Base-by-base conservation (phyloP, 2,113 vertebrate species). In the Sterrhoptilus dennistouni region DNA sequence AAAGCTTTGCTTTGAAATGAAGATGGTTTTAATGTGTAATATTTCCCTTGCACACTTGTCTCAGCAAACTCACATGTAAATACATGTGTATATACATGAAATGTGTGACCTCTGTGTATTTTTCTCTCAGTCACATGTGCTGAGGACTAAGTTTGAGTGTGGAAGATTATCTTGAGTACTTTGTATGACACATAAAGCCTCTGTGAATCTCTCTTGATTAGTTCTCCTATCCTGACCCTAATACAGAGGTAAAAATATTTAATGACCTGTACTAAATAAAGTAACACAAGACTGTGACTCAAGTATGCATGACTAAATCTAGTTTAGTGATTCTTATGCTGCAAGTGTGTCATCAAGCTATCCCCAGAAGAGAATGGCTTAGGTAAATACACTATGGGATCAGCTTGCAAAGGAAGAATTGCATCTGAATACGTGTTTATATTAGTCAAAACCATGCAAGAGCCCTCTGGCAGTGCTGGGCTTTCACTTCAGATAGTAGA, bases 211-310 rank as follows among this genome's bases (percentile, higher is more conserved):
- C 79, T 70, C 66, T 71, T 86, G 70, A 87, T 81, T 89, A 60
- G 31, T 90, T 90, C 71, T 95, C 61, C 40, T 86, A 49, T 78
- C 49, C 54, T 78, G 89, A 97, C 91, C 86, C 47, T 15, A 53
- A 96, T 90, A 90, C 74, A 81, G 81, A 90, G 72, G 84, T 90
- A 96, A 96, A 96, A 93, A 95, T 93, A 96, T 89, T 92, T 89
- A 95, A 93, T 35, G 78, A 66, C 63, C 7, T 38, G 35, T 80
- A 70, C 82, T 93, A 83, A 95, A 84, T 92, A 59, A 85, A 71
- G 80, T 42, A 87, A 90, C 88, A 75, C 61, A 63, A 61, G 36
- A 57, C 69, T 38, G 77, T 71, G 85, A 83, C 83, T 71, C 40
- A 83, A 86, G 60, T 35, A 65, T 72, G 49, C 24, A 60, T 68